These are phyloP conservation scores for Tribolium madens DNA, from an alignment of 1,140 invertebrate genomes.

Conservation along the genomic window DNA sequence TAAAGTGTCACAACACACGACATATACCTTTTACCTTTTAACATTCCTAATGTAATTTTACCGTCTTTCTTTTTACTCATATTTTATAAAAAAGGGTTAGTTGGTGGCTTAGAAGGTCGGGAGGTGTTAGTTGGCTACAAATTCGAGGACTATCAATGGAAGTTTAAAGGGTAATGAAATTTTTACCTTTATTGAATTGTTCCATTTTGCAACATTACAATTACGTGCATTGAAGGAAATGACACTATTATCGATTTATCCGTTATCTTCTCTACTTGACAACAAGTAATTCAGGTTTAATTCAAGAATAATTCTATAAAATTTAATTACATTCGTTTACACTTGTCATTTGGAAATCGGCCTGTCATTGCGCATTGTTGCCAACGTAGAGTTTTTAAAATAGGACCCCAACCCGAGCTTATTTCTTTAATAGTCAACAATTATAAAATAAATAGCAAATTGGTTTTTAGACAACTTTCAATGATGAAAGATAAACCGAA, in stretches of 20 bases:
- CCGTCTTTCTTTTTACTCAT: slow-evolving; percentile 58
- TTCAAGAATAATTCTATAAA: neutral
- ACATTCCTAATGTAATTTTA: slow-evolving; percentile 64
- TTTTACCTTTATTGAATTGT: slow-evolving; percentile 12
- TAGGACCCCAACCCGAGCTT: too few species aligned
- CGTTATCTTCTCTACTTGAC: neutral
- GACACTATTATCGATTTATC: neutral
- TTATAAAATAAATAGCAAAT: too few species aligned
- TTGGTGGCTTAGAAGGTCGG: neutral
- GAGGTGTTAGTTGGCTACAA: neutral
- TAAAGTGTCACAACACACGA: slow-evolving; percentile 48
- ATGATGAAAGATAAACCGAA: too few species aligned
- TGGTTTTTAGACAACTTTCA: too few species aligned
- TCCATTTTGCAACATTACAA: slow-evolving; percentile 8
- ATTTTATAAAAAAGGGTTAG: slow-evolving; percentile 12
- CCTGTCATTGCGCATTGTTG: neutral
- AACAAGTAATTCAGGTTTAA: neutral
- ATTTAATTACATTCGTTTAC: slow-evolving; percentile 8
- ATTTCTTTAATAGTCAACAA: too few species aligned
- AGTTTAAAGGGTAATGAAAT: neutral
- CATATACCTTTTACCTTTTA: slow-evolving; percentile 64
- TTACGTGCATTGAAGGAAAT: neutral
- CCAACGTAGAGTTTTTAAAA: neutral
- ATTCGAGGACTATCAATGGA: neutral
- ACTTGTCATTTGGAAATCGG: neutral